These are phyloP conservation scores for Nymphalis polychloros DNA, from an alignment of 2,888 invertebrate species.

Conservation along the genomic window DNA sequence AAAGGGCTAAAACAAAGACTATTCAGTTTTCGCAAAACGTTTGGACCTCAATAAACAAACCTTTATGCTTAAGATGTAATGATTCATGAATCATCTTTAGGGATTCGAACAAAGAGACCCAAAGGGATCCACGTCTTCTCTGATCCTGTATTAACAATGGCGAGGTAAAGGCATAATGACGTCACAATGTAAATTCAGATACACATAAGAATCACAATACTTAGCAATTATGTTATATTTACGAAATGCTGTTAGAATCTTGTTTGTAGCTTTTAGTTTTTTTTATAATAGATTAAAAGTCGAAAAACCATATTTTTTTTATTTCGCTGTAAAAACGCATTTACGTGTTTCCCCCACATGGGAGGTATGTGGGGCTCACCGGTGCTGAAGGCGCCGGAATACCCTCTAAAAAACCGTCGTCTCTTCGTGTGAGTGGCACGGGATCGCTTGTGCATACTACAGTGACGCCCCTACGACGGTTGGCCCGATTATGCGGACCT, in stretches of 20 bases:
- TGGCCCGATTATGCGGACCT: no score
- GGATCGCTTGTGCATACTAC: no score
- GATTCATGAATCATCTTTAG: slow-evolving; percentile 11
- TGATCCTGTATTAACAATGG: neutral
- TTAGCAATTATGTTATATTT: neutral
- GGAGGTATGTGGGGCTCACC: no score
- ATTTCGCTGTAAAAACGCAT: no score
- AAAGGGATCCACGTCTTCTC: neutral
- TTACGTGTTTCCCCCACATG: no score
- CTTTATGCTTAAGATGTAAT: slow-evolving; percentile 13
- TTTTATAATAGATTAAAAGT: neutral
- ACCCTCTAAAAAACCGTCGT: no score
- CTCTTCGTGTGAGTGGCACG: no score
- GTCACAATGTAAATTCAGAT: slow-evolving; percentile 2
- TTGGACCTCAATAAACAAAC: slow-evolving; percentile 27
- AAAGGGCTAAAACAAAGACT: no score
- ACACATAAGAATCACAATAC: neutral
- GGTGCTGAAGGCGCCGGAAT: no score
- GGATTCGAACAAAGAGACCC: slow-evolving; percentile 9
- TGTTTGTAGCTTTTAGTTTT: neutral
- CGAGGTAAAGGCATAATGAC: neutral
- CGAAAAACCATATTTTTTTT: no score
- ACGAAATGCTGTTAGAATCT: neutral
- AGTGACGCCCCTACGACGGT: no score
- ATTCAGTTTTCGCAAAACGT: slow-evolving; percentile 17